Evolutionary conservation across 2,113 vertebrate genomes (phyloP), one percentile per base, ranked within the genome.

Genomic region (Larimichthys polyactis): DNA sequence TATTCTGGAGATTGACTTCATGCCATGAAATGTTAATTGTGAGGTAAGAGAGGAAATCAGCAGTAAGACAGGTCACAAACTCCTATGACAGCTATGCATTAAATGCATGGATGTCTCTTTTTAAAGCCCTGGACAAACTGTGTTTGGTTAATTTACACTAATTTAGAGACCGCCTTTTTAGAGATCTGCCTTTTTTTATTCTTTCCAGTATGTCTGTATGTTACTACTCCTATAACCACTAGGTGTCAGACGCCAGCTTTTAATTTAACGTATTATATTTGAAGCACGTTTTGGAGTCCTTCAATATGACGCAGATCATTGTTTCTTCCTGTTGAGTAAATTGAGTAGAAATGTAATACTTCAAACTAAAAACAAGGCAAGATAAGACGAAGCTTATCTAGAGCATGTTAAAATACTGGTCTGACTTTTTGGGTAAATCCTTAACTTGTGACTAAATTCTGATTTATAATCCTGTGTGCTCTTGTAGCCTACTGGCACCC

Each of bases 241-340:
- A 77, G 92, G 72, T 85, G 89, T 78, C 80, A 90, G 59, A 58
- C 66, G 87, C 22, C 54, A 29, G 57, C 81, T 79, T 67, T 71
- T 32, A 3, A 9, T 74, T 60, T 55, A 15, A 16, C 62, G 0
- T 59, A 8, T 11, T 7, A 4, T 24, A 46, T 1, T 52, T 17
- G 12, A 2, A 8, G 55, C 14, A 10, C 4, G 0, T 8, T 27
- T 19, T 57, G 51, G 19, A 55, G 49, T 59, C 32, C 3, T 3
- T 14, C 1, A 44, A 40, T 54, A 20, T 22, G 57, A 6, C 9
- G 14, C 27, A 71, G 59, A 64, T 32, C 16, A 60, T 64, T 70
- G 16, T 81, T 59, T 48, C 7, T 43, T 57, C 11, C 16, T 63
- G 19, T 66, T 57, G 73, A 36, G n/a, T 55, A 12, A 48, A 24